These are phyloP conservation scores for Chaetodon auriga DNA, from an alignment of 2,113 vertebrate species.

Conservation along the genomic window DNA sequence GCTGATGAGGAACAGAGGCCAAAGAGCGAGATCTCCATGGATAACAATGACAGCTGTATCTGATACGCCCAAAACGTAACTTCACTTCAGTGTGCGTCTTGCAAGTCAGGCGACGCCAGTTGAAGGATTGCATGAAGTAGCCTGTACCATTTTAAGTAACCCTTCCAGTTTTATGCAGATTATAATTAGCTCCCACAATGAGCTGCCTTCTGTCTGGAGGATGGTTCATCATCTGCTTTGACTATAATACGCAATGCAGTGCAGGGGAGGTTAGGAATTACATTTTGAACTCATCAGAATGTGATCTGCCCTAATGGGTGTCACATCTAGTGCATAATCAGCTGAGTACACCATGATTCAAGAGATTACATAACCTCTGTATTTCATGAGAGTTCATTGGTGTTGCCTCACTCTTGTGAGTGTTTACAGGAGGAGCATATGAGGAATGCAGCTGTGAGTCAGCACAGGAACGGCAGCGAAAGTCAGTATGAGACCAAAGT, in stretches of 20 bases:
- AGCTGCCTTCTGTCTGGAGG: constrained; percentile 48
- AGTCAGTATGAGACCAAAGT: constrained; percentile 30
- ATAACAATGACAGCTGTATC: constrained; percentile 46
- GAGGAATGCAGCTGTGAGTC: constrained; percentile 70
- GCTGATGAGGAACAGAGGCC: background rate
- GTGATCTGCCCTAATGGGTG: constrained; percentile 47
- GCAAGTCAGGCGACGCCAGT: constrained; percentile 11
- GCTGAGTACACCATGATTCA: constrained; percentile 49
- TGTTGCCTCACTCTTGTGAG: constrained; percentile 62
- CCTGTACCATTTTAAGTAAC: constrained; percentile 41
- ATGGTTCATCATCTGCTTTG: constrained; percentile 46
- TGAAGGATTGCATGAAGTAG: constrained; percentile 19
- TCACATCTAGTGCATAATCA: constrained; percentile 47
- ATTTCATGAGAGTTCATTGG: constrained; percentile 59
- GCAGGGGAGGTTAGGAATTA: constrained; percentile 23
- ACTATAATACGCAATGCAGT: constrained; percentile 32
- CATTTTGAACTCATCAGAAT: constrained; percentile 55
- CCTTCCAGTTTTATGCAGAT: constrained; percentile 54
- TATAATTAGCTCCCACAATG: constrained; percentile 54
- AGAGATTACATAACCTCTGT: constrained; percentile 57
- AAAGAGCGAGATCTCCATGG: background rate
- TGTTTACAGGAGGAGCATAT: constrained; percentile 52
- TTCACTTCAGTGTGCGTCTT: constrained; percentile 22
- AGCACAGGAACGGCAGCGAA: constrained; percentile 49
- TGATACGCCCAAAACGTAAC: constrained; percentile 33